phyloP scores from a whole-genome alignment of 2,888 invertebrate genomes.

The Cephonodes hylas region DNA sequence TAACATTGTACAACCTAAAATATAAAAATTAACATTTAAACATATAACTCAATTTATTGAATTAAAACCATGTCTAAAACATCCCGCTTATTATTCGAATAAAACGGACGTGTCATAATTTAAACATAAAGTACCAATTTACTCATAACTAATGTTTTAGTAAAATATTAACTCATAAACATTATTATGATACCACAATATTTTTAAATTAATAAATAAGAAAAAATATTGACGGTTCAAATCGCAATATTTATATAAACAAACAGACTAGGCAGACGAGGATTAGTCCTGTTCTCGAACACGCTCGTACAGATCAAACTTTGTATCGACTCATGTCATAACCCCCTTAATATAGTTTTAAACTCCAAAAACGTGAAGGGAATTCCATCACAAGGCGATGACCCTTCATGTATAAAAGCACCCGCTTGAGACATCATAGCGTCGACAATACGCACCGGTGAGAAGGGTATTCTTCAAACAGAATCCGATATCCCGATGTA shows the following conservation, averaged over 20 bases:
- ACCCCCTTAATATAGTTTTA: background rate
- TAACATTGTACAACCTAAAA: background rate
- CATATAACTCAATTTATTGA: background rate
- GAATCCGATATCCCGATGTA: background rate
- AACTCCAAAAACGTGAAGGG: background rate
- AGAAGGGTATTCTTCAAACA: background rate
- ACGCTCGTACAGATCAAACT: background rate
- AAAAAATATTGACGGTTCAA: background rate
- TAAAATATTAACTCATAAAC: background rate
- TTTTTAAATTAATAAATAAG: background rate
- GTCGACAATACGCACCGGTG: background rate
- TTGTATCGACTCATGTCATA: background rate
- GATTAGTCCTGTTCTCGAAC: background rate
- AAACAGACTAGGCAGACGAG: conserved; percentile 1
- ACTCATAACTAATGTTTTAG: background rate
- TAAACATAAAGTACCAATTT: background rate
- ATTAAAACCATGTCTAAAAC: background rate
- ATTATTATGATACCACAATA: background rate
- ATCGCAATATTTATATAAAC: background rate
- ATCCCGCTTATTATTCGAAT: background rate
- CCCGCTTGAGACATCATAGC: background rate
- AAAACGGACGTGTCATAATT: background rate
- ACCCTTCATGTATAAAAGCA: background rate
- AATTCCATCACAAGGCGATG: background rate
- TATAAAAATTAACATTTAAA: background rate